Evolutionary conservation across 2,888 invertebrate genomes (phyloP), one percentile per base, ranked within the genome.

Genomic region (Drosophila ustulata): DNA sequence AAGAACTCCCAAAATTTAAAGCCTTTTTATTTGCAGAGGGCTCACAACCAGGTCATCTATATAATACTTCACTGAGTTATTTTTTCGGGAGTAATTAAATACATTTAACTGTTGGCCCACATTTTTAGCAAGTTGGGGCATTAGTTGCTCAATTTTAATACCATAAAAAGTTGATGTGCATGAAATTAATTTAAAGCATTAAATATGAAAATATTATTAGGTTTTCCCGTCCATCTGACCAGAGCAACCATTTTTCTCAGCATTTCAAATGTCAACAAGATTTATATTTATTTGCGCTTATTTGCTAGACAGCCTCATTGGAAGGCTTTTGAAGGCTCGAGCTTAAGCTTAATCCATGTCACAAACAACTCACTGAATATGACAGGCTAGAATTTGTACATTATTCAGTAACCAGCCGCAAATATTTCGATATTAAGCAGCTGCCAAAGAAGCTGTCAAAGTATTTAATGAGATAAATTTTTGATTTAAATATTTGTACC

Each of bases 381-480:
- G 30, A 25, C 11, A 43, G 28, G 7, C 43, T 9, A 6, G 2
- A 56, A 32, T 34, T 47, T 50, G 6, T 34, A 41, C 28, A 66
- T 56, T 26, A 46, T 4, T 30, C 5, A 8, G 30, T 58, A 51
- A 47, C 41, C 47, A 46, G 37, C 53, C 47, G 32, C 57, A 73
- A 73, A 26, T 64, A 73, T 78, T 58, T 11, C 26, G 30, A 59
- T 63, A 66, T 56, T 65, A 72, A 55, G 6, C 41, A 18, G 59
- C 45, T 52, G 65, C 58, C 63, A 55, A 43, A 65, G 59, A 46
- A 37, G 58, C 65, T 45, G 52, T 26, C 47, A 57, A 57, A 66
- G 43, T 46, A 73, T 78, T 63, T 73, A 63, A 78, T 73, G 56
- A 69, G 41, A 63, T 68, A 45, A 39, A 72, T 58, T 71, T 53